phyloP scores from a whole-genome alignment of 2,113 vertebrate genomes.

The Hypomesus transpacificus region DNA sequence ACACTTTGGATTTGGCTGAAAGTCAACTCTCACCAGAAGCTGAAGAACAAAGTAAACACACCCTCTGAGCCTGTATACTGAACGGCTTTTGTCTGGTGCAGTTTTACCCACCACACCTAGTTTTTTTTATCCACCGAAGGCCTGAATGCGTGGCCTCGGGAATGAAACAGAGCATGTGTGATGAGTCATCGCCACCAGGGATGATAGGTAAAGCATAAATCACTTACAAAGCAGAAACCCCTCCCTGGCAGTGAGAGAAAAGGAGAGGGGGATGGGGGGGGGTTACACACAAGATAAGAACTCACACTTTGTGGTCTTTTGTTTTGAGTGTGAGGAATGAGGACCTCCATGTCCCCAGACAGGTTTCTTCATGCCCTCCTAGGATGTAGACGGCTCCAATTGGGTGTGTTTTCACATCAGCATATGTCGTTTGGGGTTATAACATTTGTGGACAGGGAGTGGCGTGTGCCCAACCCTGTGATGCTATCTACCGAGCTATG shows the following conservation, averaged over 20 bases:
- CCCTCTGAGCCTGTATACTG: neutral
- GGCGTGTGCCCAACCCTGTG: constrained; percentile 27
- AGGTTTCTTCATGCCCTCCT: neutral
- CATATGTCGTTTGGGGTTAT: neutral
- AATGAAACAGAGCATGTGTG: constrained; percentile 18
- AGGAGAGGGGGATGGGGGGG: neutral
- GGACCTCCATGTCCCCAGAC: neutral
- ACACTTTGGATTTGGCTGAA: neutral
- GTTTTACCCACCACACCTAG: constrained; percentile 54
- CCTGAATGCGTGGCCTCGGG: constrained; percentile 35
- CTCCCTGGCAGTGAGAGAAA: neutral
- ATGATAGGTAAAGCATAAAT: constrained; percentile 19
- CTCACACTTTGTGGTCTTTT: neutral
- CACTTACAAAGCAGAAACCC: neutral
- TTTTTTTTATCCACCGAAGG: constrained; percentile 36
- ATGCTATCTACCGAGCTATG: constrained; percentile 18
- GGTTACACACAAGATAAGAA: neutral
- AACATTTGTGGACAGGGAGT: constrained; percentile 35
- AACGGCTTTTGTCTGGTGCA: constrained; percentile 40
- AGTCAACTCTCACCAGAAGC: constrained; percentile 3
- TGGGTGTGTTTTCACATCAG: neutral
- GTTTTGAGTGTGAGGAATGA: neutral
- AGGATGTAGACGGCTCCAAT: neutral
- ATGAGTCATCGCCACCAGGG: constrained; percentile 41
- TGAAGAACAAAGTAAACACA: constrained; percentile 25